Conservation (phyloP, 2,113 vertebrate species). For the Sphaerodactylus townsendi region DNA sequence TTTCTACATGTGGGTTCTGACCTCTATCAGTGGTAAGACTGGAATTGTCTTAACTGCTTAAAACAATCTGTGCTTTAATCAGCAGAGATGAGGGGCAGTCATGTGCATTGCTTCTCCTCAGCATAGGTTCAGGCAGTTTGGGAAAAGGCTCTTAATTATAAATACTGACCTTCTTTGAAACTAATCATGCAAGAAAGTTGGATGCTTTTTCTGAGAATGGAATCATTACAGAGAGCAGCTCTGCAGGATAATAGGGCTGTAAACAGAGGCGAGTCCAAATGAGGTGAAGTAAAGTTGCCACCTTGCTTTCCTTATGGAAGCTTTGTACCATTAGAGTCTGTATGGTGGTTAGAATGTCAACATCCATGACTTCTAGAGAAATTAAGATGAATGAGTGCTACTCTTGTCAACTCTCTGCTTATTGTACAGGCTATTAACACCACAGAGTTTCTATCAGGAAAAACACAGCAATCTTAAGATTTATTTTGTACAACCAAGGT, state of each 20-base stretch:
- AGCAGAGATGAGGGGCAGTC: constrained; percentile 29
- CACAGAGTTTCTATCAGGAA: not conserved
- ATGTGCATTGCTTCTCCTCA: constrained; percentile 18
- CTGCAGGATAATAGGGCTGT: not conserved
- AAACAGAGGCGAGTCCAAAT: not conserved
- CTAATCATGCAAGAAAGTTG: not conserved
- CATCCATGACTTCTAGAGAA: not conserved
- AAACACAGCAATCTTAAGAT: too few relatives aligned
- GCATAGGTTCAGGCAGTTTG: not conserved
- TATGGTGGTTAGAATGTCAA: not conserved
- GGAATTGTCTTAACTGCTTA: constrained; percentile 22
- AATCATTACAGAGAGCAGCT: not conserved
- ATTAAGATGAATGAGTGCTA: not conserved
- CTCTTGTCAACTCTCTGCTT: not conserved
- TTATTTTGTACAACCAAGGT: too few relatives aligned
- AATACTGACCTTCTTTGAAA: constrained; percentile 18
- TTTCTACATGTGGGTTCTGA: not conserved
- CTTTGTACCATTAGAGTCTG: not conserved
- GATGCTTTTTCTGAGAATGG: not conserved
- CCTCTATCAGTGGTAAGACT: constrained; percentile 3
- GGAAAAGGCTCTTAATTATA: constrained; percentile 28
- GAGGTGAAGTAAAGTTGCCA: constrained; percentile 2
- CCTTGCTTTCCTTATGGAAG: too few relatives aligned
- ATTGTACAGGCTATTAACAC: not conserved
- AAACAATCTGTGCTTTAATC: constrained; percentile 34